Evolutionary conservation across 1,140 invertebrate genomes (phyloP), one percentile per base, ranked within the genome.

Genomic region (Geopemphigus sp.): DNA sequence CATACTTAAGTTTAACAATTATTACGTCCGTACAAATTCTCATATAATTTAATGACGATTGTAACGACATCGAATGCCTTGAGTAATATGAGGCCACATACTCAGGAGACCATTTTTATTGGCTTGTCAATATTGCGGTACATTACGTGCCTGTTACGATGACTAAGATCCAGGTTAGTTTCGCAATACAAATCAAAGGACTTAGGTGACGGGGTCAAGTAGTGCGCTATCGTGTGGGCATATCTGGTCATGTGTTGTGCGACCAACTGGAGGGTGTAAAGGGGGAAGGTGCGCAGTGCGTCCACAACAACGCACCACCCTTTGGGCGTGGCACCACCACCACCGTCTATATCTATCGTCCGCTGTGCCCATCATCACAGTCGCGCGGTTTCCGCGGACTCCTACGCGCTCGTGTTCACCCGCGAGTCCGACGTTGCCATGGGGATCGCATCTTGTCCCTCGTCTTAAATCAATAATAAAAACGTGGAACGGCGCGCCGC

Each of bases 381-480:
- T n/a, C n/a, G n/a, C n/a, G n/a, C n/a, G n/a, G n/a, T n/a, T n/a
- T n/a, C n/a, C n/a, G n/a, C n/a, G n/a, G n/a, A n/a, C n/a, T n/a
- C 50, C 54, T 76, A 39, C 72, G 29, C 54, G 29, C 32, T 54
- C 19, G 54, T 74, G 32, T 39, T 39, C 8, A 8, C 32, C 32
- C 11, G 19, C 45, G 74, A 29, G 19, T 74, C 26, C 56, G 54
- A 57, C 74, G 74, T 78, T 78, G 74, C 56, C 39, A 78, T 78
- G 39, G 74, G 15, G 10, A 78, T 15, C 57, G 74, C 74, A 78
- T 78, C 74, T 78, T 61, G 54, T 78, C 74, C 39, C 74, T 32
- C 15, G 57, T 78, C 74, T 61, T 61, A 61, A 78, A 78, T 78
- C 74, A 61, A 78, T 78, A 78, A 78, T 78, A 78, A 78, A 78